Conservation (phyloP, 2,113 vertebrate genomes). For the Microcebus griseorufus region DNA sequence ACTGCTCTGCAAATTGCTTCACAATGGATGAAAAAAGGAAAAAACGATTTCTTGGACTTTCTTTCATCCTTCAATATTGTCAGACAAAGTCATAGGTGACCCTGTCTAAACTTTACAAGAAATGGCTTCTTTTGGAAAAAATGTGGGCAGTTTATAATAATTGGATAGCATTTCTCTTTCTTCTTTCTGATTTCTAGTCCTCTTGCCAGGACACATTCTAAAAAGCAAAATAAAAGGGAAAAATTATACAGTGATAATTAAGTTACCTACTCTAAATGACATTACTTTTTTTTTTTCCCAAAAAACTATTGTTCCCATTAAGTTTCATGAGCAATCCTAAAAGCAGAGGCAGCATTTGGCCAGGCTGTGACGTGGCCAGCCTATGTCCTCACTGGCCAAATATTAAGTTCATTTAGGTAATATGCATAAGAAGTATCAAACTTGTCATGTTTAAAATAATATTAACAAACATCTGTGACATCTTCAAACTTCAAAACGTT, state of each 20-base stretch:
- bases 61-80: background rate
- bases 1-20: background rate
- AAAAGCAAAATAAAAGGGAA: background rate
- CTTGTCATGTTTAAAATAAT: background rate
- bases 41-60: background rate
- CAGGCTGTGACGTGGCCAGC: background rate
- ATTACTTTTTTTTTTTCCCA: background rate
- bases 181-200: background rate
- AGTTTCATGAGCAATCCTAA: background rate
- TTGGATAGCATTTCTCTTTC: background rate
- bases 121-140: background rate
- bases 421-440: background rate
- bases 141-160: background rate
- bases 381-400: background rate
- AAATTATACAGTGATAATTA: background rate
- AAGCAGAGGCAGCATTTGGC: background rate
- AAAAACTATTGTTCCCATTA: background rate
- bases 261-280: background rate
- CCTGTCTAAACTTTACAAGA: background rate
- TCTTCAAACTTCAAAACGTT: background rate
- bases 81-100: background rate
- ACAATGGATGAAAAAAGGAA: background rate
- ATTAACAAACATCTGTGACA: background rate
- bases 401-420: background rate
- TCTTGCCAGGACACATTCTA: background rate